These are phyloP conservation scores for Polietes domitor DNA, from an alignment of 2,888 invertebrate species.

Conservation along the genomic window DNA sequence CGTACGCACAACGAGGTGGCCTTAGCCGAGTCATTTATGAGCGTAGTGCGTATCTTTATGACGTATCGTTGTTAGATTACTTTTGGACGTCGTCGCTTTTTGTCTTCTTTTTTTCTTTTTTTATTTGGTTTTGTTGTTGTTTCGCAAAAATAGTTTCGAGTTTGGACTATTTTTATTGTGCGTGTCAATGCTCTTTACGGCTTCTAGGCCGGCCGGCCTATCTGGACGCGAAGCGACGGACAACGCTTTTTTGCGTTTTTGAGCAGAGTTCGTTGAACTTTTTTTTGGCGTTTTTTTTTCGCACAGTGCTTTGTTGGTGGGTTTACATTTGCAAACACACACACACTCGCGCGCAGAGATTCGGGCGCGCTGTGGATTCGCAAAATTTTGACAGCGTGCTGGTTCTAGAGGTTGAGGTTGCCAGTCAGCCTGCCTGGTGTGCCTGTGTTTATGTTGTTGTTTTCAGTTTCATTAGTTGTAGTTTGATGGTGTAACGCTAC, in stretches of 20 bases:
- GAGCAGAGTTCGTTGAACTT: conserved; percentile 22
- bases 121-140: background rate
- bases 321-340: conserved; percentile 37
- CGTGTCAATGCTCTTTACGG: conserved; percentile 58
- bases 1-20: background rate
- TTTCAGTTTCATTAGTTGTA: background rate
- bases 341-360: background rate
- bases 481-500: conserved; percentile 20
- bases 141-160: conserved; percentile 15
- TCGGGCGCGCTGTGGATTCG: background rate
- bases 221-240: background rate
- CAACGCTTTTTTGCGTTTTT: background rate
- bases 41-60: background rate
- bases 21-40: background rate
- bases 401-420: background rate
- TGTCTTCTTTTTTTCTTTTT: background rate
- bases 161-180: conserved; percentile 37
- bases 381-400: conserved; percentile 18
- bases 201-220: background rate
- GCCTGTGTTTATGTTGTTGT: background rate
- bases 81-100: background rate
- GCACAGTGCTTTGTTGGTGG: background rate
- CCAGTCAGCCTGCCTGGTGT: background rate
- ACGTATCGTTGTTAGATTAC: conserved; percentile 4
- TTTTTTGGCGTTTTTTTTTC: background rate